Percentiles rank a stretch among this genome's conserved stretches.
Evolutionary conservation across 2,113 vertebrate genomes (phyloP).

Genomic region (Percina caprodes): DNA sequence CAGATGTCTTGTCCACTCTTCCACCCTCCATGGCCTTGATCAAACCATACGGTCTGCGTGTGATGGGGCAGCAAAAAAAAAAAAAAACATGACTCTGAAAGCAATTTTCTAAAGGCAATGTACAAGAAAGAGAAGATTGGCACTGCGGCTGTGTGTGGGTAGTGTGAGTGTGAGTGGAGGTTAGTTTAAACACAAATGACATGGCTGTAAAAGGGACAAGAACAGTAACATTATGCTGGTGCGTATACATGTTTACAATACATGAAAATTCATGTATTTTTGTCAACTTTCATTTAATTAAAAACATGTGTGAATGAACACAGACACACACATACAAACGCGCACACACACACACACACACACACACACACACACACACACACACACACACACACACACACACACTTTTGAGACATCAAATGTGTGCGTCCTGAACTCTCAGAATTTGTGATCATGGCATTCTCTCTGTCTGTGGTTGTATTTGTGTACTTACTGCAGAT

Average conservation of each 20-base stretch:
- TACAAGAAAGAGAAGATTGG: constrained; percentile 39
- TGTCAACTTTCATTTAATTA: background rate
- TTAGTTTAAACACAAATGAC: background rate
- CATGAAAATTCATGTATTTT: background rate
- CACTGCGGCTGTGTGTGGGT: background rate
- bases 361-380: no score
- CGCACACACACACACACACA: background rate
- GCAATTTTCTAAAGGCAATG: constrained; percentile 67
- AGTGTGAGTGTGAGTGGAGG: background rate
- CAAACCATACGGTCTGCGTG: background rate
- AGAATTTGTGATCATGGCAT: constrained; percentile 6
- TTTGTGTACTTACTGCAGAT: constrained; percentile 91
- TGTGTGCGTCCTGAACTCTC: constrained; percentile 5
- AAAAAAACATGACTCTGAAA: constrained; percentile 33
- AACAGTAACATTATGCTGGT: background rate
- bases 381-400: background rate
- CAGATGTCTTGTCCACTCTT: constrained; percentile 1
- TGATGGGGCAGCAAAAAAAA: constrained; percentile 8
- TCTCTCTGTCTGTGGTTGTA: background rate
- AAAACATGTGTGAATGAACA: background rate
- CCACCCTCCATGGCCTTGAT: constrained; percentile 27
- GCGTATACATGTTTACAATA: background rate
- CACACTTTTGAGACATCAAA: background rate
- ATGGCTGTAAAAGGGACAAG: background rate
- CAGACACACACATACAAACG: background rate